Base-by-base conservation (phyloP, 2,113 vertebrate species). In the Pipra filicauda region DNA sequence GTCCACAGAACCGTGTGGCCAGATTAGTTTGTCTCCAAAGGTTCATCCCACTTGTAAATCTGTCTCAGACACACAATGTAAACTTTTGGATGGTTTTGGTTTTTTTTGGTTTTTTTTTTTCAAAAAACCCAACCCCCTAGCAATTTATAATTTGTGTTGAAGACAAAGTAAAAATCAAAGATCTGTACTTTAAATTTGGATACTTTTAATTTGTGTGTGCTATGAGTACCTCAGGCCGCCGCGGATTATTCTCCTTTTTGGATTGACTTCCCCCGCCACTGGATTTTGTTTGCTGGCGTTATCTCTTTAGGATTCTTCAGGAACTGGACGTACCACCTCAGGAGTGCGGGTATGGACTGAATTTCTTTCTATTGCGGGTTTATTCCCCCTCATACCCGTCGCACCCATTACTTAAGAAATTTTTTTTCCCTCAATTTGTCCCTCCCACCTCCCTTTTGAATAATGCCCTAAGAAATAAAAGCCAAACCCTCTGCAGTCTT, bases 181-280 rank as follows among this genome's bases (percentile, higher is more conserved):
- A 88, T 90, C 95, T 93, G 77, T 66, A 90, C 88, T 97, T 91
- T 61, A 72, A 98, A 98, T 96, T 97, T 97, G 96, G 92, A 91
- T 95, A 93, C 35, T 98, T 97, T 95, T 78, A 90, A 97, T 97
- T 96, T 98, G 81, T 17, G 88, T 96, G 97, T 92, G 67, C 97
- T 98, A 98, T 1, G 17, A 95, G 97, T 93, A 91, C 88, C 96
- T 97, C 97, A 98, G 98, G 98, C 98, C 98, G 97, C 98, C 98
- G 98, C 98, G 98, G 98, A 98, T 98, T 98, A 98, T 98, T 98
- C 97, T 98, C 95, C 97, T 97, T 97, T 97, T 96, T 98, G 98
- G 98, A 98, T 98, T 98, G 98, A 98, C 98, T 98, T 98, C 96
- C 96, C 98, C 97, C 90, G 86, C 97, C 97, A 98, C 95, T 96